Conservation (phyloP, 2,113 vertebrate genomes). For the human region DNA sequence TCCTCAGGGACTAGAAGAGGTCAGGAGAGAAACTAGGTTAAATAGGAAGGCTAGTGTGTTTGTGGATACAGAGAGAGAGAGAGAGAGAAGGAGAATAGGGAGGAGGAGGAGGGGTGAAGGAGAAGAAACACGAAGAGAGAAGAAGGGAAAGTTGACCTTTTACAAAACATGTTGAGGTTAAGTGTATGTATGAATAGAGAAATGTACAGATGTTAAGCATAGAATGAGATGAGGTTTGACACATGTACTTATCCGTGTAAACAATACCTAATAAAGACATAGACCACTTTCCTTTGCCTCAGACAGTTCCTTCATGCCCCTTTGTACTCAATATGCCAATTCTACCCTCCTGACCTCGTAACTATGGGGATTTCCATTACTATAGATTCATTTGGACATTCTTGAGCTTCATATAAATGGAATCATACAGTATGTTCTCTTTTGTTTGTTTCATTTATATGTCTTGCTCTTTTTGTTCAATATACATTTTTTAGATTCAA, state of each 20-base stretch:
- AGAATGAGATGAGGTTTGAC: background rate
- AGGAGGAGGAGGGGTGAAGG: background rate
- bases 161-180: background rate
- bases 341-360: too few relatives aligned
- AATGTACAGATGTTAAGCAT: background rate
- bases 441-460: background rate
- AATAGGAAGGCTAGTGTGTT: background rate
- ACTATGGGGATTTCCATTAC: background rate
- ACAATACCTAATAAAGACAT: background rate
- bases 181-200: background rate
- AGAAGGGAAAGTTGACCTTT: background rate
- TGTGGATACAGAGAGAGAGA: background rate
- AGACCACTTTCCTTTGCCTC: background rate
- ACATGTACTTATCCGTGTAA: background rate
- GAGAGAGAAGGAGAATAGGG: too few relatives aligned
- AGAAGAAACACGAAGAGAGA: background rate
- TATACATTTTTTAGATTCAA: background rate
- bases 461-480: background rate
- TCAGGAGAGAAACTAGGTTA: background rate
- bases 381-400: background rate
- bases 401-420: background rate
- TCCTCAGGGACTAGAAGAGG: background rate
- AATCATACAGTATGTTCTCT: background rate
- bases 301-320: background rate
- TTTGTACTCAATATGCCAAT: background rate